Percentiles rank a stretch among this genome's conserved stretches.
These are phyloP conservation scores for Ranitomeya imitator DNA, from an alignment of 2,113 vertebrate genomes.

Conservation along the genomic window DNA sequence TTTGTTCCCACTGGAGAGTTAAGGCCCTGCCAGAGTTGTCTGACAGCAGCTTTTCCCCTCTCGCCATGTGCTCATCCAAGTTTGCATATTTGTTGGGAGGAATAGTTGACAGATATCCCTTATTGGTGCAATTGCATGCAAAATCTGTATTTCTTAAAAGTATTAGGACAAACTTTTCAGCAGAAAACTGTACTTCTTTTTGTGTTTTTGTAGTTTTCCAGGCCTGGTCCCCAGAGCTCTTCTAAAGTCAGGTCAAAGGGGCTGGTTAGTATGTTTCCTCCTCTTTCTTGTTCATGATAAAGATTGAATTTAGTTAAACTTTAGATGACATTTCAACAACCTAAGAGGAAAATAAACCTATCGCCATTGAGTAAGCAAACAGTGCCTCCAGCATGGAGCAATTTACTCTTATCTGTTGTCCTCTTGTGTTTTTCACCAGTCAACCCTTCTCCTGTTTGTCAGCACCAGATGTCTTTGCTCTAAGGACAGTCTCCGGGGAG, in stretches of 20 bases:
- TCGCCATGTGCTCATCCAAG: too few species aligned
- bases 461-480: conserved; percentile 35
- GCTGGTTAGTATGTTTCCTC: not conserved
- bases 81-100: too few species aligned
- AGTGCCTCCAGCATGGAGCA: conserved; percentile 39
- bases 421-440: conserved; percentile 46
- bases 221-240: not conserved
- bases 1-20: too few species aligned
- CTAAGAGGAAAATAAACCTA: conserved; percentile 20
- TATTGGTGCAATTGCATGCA: not conserved
- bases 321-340: not conserved
- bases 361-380: conserved; percentile 36
- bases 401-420: conserved; percentile 54
- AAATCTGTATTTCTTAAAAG: not conserved
- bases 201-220: conserved; percentile 23
- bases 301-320: conserved; percentile 45
- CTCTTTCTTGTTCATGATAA: conserved; percentile 33
- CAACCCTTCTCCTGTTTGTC: not conserved
- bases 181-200: not conserved
- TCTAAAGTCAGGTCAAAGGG: not conserved
- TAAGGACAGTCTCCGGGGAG: conserved; percentile 12
- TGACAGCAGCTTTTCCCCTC: too few species aligned
- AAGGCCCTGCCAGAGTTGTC: too few species aligned
- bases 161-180: conserved; percentile 21
- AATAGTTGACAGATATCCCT: too few species aligned